phyloP scores from a whole-genome alignment of 1,140 invertebrate genomes.

The Pachypeltis micranthus region DNA sequence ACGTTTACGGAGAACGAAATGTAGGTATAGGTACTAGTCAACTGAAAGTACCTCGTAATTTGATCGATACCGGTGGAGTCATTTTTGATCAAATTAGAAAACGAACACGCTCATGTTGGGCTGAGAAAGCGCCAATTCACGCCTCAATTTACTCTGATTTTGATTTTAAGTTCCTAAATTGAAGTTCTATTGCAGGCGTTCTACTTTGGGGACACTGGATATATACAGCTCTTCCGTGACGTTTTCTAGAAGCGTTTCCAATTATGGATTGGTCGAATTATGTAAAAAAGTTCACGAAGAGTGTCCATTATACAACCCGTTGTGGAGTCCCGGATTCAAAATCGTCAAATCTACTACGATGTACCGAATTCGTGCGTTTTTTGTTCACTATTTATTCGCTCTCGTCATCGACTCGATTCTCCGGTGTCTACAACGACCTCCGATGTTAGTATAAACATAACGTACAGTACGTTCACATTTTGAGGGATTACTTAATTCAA shows the following conservation, averaged over 20 bases:
- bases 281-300: constrained; percentile 55
- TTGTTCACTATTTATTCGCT: constrained; percentile 44
- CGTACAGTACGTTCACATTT: too few relatives aligned
- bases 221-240: constrained; percentile 91
- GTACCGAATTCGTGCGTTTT: constrained; percentile 29
- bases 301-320: constrained; percentile 54
- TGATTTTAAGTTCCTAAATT: too few relatives aligned
- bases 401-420: constrained; percentile 48
- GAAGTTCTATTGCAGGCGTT: too few relatives aligned
- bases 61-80: too few relatives aligned
- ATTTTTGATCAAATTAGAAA: too few relatives aligned
- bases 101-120: too few relatives aligned
- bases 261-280: constrained; percentile 58
- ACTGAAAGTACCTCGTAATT: too few relatives aligned
- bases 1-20: too few relatives aligned
- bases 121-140: too few relatives aligned
- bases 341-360: constrained; percentile 38
- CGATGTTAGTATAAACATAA: constrained; percentile 43
- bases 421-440: constrained; percentile 44
- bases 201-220: constrained; percentile 23
- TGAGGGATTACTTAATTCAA: too few relatives aligned
- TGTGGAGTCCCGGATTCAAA: constrained; percentile 51
- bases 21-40: too few relatives aligned
- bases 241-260: constrained; percentile 72
- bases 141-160: too few relatives aligned